Evolutionary conservation across 2,888 invertebrate species (phyloP).

Genomic region (Apoda limacodes): DNA sequence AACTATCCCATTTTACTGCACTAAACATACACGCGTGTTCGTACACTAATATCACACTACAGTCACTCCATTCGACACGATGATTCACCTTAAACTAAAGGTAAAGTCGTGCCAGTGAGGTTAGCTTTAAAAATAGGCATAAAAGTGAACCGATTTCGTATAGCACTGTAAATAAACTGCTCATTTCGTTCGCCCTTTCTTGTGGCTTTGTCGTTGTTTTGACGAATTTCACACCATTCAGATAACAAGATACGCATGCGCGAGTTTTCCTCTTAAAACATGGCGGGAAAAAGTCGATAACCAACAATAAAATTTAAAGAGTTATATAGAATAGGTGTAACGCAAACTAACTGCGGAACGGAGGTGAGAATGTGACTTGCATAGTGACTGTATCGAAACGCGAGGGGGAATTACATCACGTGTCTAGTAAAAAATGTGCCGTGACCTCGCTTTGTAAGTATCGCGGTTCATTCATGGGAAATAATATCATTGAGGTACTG

Average conservation of each 20-base stretch:
- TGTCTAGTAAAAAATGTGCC: constrained; percentile 48
- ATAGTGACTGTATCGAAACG: constrained; percentile 32
- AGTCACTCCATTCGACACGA: constrained; percentile 13
- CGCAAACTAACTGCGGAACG: constrained; percentile 12
- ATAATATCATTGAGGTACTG: constrained; percentile 32
- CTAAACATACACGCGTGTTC: too few species aligned
- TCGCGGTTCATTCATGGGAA: constrained; percentile 56
- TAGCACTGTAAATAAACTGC: constrained; percentile 47
- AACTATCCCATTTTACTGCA: too few species aligned
- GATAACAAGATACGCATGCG: constrained; percentile 36
- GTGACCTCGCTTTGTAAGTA: constrained; percentile 47
- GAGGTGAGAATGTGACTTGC: constrained; percentile 30
- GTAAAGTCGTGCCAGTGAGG: constrained; percentile 36
- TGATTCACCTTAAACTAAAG: constrained; percentile 39
- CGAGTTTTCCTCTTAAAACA: constrained; percentile 23
- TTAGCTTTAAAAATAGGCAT: constrained; percentile 52
- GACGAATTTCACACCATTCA: constrained; percentile 28
- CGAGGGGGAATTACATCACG: constrained; percentile 48
- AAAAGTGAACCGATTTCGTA: constrained; percentile 24
- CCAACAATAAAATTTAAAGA: too few species aligned
- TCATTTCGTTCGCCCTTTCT: constrained; percentile 21
- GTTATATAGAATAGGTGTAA: too few species aligned
- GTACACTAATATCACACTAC: too few species aligned
- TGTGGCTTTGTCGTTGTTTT: constrained; percentile 19
- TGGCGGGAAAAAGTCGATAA: too few species aligned